These are phyloP conservation scores for Linyphia triangularis DNA, from an alignment of 2,888 invertebrate genomes.

Conservation along the genomic window DNA sequence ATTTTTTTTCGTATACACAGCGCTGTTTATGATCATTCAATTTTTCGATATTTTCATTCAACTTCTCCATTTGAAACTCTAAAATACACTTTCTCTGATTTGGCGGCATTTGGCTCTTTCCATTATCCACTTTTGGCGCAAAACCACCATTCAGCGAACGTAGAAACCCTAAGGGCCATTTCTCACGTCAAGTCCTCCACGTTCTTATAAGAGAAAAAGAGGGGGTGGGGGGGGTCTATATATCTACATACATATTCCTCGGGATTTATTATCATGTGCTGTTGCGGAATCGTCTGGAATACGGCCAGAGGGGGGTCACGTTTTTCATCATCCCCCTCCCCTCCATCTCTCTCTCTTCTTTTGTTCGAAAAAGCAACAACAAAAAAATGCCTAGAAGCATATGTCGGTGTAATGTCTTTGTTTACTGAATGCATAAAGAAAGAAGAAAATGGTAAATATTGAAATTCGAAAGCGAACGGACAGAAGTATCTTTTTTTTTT, in stretches of 20 bases:
- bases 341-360: not conserved
- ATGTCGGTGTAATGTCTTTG: slow-evolving; percentile 38
- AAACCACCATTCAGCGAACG: not conserved
- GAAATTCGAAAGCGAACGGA: not conserved
- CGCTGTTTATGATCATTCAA: no score
- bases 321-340: slow-evolving; percentile 33
- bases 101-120: not conserved
- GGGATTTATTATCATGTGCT: slow-evolving; percentile 56
- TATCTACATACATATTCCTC: slow-evolving; percentile 49
- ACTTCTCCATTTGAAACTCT: no score
- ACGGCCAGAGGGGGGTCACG: slow-evolving; percentile 29
- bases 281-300: slow-evolving; percentile 45
- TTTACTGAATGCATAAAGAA: slow-evolving; percentile 16
- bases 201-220: no score
- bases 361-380: not conserved
- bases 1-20: no score
- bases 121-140: not conserved
- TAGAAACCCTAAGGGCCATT: not conserved
- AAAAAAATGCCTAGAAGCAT: slow-evolving; percentile 48
- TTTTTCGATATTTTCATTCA: no score
- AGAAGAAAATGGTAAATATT: slow-evolving; percentile 12
- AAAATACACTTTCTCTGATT: not conserved
- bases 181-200: slow-evolving; percentile 10
- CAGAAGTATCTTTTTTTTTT: not conserved
- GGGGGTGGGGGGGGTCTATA: not conserved